Conservation (phyloP, 2,888 invertebrate genomes). For the Penaeus monodon region DNA sequence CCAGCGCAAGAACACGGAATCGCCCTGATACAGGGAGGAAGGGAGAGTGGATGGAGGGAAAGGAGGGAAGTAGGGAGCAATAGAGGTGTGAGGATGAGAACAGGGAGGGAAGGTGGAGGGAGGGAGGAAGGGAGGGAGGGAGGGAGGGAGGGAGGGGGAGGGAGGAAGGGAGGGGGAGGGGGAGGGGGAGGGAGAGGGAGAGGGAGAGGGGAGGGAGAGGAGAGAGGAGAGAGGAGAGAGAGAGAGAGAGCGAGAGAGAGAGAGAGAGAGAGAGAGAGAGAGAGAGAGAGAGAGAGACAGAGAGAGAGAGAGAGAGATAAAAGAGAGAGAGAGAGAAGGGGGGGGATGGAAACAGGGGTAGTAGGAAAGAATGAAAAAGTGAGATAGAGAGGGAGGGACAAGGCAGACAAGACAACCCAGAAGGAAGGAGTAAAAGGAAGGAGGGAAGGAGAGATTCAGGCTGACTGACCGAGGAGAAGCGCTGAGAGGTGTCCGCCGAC, state of each 20-base stretch:
- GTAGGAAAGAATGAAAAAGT: not conserved
- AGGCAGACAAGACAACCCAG: not conserved
- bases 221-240: not conserved
- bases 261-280: not conserved
- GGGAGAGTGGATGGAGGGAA: too few relatives aligned
- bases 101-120: too few relatives aligned
- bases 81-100: not conserved
- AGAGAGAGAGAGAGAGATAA: too few relatives aligned
- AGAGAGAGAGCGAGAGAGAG: not conserved
- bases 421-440: not conserved
- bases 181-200: not conserved
- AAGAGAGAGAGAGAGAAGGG: not conserved
- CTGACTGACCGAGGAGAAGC: not conserved
- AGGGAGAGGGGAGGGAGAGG: not conserved
- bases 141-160: not conserved
- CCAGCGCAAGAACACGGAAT: too few relatives aligned
- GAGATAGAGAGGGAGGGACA: not conserved
- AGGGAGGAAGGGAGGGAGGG: not conserved
- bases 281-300: not conserved
- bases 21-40: too few relatives aligned
- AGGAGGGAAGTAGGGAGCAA: too few relatives aligned
- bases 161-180: not conserved
- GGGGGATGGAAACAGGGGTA: not conserved
- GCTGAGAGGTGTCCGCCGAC: too few relatives aligned
- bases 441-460: not conserved